Percentiles rank a stretch among this genome's conserved stretches.
phyloP scores from a whole-genome alignment of 2,113 vertebrate genomes.

The Grallaria varia region DNA sequence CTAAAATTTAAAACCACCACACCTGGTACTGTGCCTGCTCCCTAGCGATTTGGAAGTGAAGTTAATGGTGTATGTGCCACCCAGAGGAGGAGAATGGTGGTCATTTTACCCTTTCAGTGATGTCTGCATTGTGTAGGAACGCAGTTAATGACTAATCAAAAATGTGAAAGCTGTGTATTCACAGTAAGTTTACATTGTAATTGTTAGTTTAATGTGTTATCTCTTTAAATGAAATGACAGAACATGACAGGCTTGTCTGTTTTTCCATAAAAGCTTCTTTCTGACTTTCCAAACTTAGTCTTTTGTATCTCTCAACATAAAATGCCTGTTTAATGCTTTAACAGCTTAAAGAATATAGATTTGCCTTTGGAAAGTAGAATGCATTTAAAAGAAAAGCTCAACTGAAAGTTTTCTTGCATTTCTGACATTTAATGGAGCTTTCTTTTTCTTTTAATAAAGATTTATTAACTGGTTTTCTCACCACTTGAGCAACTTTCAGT shows the following conservation, averaged over 20 bases:
- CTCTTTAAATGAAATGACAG: not conserved
- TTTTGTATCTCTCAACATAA: not conserved
- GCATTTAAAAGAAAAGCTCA: not conserved
- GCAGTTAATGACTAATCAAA: not conserved
- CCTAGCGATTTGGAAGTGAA: not conserved
- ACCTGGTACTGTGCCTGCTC: not conserved
- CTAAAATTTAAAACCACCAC: too few species aligned
- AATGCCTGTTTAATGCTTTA: not conserved
- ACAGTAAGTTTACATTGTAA: not conserved
- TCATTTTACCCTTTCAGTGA: not conserved
- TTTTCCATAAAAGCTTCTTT: not conserved
- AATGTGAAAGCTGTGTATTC: not conserved
- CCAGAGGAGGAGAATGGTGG: not conserved
- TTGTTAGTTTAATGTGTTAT: not conserved
- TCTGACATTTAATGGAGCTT: not conserved
- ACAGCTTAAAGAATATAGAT: not conserved
- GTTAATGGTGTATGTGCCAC: accelerated
- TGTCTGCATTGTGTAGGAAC: not conserved
- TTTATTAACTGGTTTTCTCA: conserved; percentile 98
- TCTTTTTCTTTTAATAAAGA: conserved; percentile 53
- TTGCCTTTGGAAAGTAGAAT: not conserved
- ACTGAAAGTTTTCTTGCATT: not conserved
- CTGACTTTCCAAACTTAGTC: not conserved
- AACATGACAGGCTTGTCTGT: not conserved
- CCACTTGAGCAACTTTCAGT: conserved; percentile 97